A percentile compares a stretch with the other conserved stretches of the same genome.
Evolutionary conservation across 2,797 vertebrate genomes (phyloP).

Genomic region (Trematocara caparti): DNA sequence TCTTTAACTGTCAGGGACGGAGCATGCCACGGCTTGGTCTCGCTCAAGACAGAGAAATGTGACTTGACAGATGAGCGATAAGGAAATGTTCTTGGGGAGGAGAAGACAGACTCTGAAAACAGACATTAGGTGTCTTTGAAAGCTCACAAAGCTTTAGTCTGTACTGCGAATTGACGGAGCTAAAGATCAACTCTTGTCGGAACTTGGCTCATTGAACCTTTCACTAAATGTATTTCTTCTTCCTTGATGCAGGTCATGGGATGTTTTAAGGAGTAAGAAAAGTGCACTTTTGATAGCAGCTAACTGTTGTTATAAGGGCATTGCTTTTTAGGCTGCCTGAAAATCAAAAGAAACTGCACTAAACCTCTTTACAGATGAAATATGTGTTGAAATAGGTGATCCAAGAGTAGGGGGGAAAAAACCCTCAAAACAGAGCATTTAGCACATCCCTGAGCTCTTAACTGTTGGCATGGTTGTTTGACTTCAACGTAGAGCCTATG

Average conservation of each 20-base stretch:
- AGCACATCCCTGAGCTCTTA: background rate
- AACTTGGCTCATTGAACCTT: constrained; percentile 46
- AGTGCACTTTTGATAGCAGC: constrained; percentile 14
- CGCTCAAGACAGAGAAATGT: constrained; percentile 53
- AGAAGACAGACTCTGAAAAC: constrained; percentile 58
- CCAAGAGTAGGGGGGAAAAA: accelerated
- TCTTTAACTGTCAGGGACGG: constrained; percentile 18
- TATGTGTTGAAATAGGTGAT: background rate
- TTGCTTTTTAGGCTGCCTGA: background rate
- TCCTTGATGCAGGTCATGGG: constrained; percentile 15
- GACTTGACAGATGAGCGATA: constrained; percentile 73
- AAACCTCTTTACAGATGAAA: background rate
- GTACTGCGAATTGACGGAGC: constrained; percentile 17
- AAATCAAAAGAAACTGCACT: background rate
- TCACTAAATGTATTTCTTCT: constrained; percentile 38
- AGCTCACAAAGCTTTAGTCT: constrained; percentile 46
- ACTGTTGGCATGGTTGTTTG: background rate
- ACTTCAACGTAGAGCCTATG: background rate
- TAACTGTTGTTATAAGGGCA: background rate
- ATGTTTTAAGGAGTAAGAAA: constrained; percentile 27
- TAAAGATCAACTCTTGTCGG: constrained; percentile 45
- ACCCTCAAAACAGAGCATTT: background rate
- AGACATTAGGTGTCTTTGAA: constrained; percentile 64
- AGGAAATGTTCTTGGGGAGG: constrained; percentile 57
- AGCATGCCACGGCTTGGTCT: constrained; percentile 61